Conservation (phyloP, 2,113 vertebrate genomes). For the Chlorodrepanis virens region DNA sequence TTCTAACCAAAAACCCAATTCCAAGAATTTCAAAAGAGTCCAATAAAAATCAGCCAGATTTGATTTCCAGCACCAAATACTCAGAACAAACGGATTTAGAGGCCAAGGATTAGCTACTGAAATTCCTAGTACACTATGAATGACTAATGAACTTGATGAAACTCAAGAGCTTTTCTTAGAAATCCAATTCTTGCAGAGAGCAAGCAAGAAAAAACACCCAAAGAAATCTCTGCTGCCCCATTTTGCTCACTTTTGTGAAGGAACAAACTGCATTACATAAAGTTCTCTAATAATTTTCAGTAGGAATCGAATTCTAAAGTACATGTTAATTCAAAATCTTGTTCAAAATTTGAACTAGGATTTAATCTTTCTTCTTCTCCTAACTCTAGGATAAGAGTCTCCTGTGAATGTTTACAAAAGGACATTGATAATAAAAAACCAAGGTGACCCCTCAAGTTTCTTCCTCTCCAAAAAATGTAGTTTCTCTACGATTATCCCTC, state of each 20-base stretch:
- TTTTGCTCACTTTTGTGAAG: neutral
- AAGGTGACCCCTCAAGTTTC: neutral
- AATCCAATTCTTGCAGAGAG: neutral
- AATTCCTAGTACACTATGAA: slow-evolving; percentile 25
- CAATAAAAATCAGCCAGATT: slow-evolving; percentile 18
- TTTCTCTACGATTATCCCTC: neutral
- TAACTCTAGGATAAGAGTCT: neutral
- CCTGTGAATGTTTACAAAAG: neutral
- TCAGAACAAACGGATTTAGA: slow-evolving; percentile 1
- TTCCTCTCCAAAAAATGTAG: neutral
- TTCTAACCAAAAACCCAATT: slow-evolving; percentile 35
- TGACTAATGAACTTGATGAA: neutral
- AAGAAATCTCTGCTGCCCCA: neutral
- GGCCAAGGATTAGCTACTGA: slow-evolving; percentile 21
- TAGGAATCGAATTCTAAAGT: neutral
- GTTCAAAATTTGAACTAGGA: neutral
- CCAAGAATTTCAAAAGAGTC: slow-evolving; percentile 29
- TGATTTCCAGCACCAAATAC: neutral
- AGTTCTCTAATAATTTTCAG: neutral
- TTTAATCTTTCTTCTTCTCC: neutral
- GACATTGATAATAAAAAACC: neutral
- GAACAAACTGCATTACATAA: neutral
- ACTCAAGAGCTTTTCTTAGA: slow-evolving; percentile 47
- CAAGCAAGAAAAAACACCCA: neutral
- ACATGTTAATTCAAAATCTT: neutral